phyloP scores from a whole-genome alignment of 2,113 vertebrate species.

The Gymnobelideus leadbeateri region DNA sequence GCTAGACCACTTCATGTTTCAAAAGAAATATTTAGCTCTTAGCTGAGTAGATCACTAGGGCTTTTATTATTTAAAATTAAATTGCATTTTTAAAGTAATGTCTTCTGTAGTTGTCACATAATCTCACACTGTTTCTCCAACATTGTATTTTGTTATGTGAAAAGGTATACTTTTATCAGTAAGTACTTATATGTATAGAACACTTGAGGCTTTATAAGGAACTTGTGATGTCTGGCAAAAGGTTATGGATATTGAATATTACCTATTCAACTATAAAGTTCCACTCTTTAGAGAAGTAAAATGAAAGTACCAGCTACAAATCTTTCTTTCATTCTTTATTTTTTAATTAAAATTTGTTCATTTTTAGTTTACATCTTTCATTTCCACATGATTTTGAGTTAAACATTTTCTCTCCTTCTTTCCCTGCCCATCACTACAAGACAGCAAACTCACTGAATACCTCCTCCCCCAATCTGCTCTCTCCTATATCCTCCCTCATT shows the following conservation, averaged over 20 bases:
- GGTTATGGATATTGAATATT: not conserved
- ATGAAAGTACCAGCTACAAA: slow-evolving; percentile 33
- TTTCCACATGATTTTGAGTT: no score
- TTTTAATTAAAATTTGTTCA: no score
- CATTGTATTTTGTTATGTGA: slow-evolving; percentile 35
- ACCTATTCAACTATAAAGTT: not conserved
- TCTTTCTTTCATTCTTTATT: not conserved
- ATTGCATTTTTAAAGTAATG: slow-evolving; percentile 19
- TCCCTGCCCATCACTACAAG: no score
- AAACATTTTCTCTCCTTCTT: no score
- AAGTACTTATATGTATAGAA: slow-evolving; percentile 9
- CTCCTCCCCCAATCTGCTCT: no score
- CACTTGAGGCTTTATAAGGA: slow-evolving; percentile 44
- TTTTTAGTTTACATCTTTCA: no score
- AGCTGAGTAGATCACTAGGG: slow-evolving; percentile 3
- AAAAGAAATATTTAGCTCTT: slow-evolving; percentile 20
- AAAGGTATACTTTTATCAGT: slow-evolving; percentile 23
- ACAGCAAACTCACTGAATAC: no score
- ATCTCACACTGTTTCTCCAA: slow-evolving; percentile 43
- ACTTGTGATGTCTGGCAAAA: slow-evolving; percentile 5
- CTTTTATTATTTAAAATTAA: slow-evolving; percentile 47
- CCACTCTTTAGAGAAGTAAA: slow-evolving; percentile 47
- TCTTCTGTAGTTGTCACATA: slow-evolving; percentile 11
- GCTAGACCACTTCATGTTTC: slow-evolving; percentile 7
- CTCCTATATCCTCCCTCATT: no score